Evolutionary conservation across 2,113 vertebrate genomes (phyloP).

Genomic region (Cryptomyrus ogoouensis): DNA sequence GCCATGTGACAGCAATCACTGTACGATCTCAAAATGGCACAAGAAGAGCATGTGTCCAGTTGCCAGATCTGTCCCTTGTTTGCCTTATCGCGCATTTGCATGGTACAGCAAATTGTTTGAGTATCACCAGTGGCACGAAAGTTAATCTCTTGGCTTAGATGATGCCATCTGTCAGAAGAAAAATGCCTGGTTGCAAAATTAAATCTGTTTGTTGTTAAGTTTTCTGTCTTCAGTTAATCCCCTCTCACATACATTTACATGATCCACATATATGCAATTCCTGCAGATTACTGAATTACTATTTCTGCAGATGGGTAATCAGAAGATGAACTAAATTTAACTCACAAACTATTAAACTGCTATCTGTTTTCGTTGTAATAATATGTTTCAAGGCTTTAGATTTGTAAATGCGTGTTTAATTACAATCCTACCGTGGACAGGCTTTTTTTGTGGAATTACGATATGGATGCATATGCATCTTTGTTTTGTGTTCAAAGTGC

Average conservation of each 20-base stretch:
- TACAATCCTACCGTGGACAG: neutral
- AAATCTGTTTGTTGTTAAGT: neutral
- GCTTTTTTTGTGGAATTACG: neutral
- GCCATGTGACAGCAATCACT: neutral
- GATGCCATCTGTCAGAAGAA: neutral
- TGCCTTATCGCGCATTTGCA: conserved; percentile 26
- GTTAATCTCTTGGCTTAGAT: neutral
- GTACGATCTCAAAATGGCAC: neutral
- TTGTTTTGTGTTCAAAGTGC: neutral
- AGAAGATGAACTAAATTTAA: neutral
- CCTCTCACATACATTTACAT: neutral
- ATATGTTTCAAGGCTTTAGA: neutral
- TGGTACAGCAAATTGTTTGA: neutral
- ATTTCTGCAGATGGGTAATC: neutral
- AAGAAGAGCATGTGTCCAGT: neutral
- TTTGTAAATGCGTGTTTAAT: neutral
- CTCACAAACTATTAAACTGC: neutral
- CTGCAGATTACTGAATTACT: neutral
- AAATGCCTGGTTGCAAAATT: neutral
- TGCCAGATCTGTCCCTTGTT: neutral
- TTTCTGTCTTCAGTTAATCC: neutral
- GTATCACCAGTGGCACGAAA: neutral
- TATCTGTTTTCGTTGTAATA: neutral
- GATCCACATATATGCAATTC: neutral
- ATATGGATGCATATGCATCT: neutral